Evolutionary conservation across 2,888 invertebrate species (phyloP), one percentile per base, ranked within the genome.

Genomic region (Hypercompe scribonia): DNA sequence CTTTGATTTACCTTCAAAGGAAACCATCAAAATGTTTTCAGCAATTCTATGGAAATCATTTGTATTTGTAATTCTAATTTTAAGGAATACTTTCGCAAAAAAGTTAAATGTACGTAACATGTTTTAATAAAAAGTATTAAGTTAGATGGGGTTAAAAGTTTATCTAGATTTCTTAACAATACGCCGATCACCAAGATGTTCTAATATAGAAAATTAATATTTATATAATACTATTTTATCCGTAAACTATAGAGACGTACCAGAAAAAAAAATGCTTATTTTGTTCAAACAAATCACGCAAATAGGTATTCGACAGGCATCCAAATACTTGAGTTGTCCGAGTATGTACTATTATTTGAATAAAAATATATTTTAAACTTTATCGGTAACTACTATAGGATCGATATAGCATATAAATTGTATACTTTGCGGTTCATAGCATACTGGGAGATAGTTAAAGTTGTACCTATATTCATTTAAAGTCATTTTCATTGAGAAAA

Each of bases 1-100:
- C 90, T 90, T 91, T 84, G 85, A 87, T 87, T 86, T 86, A 78
- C 80, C 81, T 83, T 88, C 87, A 89, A 90, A 90, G 86, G 80
- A 81, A 83, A 75, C 79, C 80, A 84, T 88, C 81, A 84, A 82
- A 65, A 70, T 63, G 61, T 74, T 70, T 71, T 70, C 11, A n/a
- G 39, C 31, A 63, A 61, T 58, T 61, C 61, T 28, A 65, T 64
- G 39, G n/a, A 50, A 34, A 46, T 70, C 28, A 28, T 42, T 24
- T 67, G 31, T 24, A 33, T 67, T 67, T 67, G 67, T 46, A 67
- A 67, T 46, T 67, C 67, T n/a, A 61, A 61, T 61, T 61, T 61
- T 61, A 61, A n/a, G 10, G 18, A 13, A 31, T 66, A 46, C 10
- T 33, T 18, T 21, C 24, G n/a, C 24, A n/a, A 7, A 54, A 54